Percentiles rank a stretch among this genome's conserved stretches.
Conservation (phyloP, 2,113 vertebrate species). For the Mormoops blainvillei region DNA sequence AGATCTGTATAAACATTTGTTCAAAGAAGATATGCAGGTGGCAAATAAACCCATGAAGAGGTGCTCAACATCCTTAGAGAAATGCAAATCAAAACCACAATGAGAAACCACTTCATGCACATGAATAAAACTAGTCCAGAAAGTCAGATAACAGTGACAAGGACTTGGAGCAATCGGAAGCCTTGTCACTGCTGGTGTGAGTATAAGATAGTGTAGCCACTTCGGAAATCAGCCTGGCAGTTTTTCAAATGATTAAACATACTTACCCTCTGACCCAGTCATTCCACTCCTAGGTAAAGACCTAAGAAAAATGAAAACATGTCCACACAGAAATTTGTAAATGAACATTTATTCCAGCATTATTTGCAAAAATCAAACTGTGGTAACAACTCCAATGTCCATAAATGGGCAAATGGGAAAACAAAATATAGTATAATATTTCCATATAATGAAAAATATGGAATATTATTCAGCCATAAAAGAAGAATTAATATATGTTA, state of each 20-base stretch:
- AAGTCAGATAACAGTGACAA: background rate
- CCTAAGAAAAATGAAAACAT: background rate
- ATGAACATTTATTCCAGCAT: background rate
- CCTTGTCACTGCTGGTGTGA: background rate
- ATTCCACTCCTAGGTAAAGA: background rate
- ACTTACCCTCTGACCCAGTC: background rate
- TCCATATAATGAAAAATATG: background rate
- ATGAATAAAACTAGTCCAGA: background rate
- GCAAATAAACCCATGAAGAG: background rate
- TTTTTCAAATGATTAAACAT: background rate
- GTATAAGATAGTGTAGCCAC: background rate
- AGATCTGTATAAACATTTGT: background rate
- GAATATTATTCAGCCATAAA: background rate
- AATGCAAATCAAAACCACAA: background rate
- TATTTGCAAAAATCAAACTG: background rate
- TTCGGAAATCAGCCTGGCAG: background rate
- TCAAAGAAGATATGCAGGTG: background rate
- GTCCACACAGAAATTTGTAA: background rate
- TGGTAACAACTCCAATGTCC: background rate
- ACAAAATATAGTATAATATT: background rate
- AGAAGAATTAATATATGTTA: background rate
- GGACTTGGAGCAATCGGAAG: background rate
- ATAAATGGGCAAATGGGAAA: background rate
- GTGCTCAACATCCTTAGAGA: background rate
- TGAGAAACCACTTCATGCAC: background rate